Evolutionary conservation across 2,888 invertebrate species (phyloP), one percentile per base, ranked within the genome.

Genomic region (Sphinx pinastri): DNA sequence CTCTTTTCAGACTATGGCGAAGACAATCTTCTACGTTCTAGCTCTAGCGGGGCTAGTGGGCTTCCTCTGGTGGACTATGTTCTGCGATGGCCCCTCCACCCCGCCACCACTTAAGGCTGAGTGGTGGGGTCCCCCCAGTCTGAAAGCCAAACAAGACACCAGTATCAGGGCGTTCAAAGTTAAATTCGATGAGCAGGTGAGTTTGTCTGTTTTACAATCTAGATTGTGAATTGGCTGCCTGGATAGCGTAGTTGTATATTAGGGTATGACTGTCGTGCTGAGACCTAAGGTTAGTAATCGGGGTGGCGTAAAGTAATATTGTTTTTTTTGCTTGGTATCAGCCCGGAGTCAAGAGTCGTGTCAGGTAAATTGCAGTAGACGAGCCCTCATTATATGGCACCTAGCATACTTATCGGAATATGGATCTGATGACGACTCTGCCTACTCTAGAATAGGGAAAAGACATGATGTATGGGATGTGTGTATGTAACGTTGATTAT

Each of bases 101-200:
- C 74, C 79, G 0, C 84, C 84, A 0, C 70, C 78, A 1, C 19
- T 84, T n/a, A 81, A 86, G 54, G 71, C 76, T 0, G 89, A 89
- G 4, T 95, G 95, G 88, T 96, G 95, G 95, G 95, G 95, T 0
- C 89, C 93, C 0, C 69, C 72, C 7, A 90, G 91, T 16, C 76
- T 73, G 67, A 71, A 71, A 54, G 54, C 5, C 14, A 71, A 57
- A 19, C 54, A 68, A 2, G 75, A 75, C 51, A 69, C 60, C 7
- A 83, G 87, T 19, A 91, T 96, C 57, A 89, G 86, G 69, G 92
- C 94, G 0, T 95, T 95, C 77, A 91, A 92, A 83, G 93, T 96
- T 38, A 86, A 93, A 60, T 87, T 95, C 45, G 78, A 93, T 0
- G 86, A 94, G 72, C 85, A 93, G 88, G 95, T 95, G 80, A 85